phyloP scores from a whole-genome alignment of 2,113 vertebrate genomes.

The Myotis yumanensis region DNA sequence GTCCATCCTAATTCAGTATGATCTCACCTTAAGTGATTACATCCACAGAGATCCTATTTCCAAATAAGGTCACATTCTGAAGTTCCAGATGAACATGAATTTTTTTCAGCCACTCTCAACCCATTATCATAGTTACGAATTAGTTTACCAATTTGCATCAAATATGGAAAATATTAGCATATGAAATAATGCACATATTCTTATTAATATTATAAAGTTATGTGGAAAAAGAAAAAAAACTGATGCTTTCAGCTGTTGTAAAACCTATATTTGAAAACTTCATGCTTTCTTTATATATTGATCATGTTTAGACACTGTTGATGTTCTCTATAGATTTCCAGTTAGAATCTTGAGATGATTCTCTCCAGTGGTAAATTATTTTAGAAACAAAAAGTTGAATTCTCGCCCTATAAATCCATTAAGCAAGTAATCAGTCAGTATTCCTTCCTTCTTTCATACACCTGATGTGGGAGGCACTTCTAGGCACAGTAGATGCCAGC shows the following conservation, averaged over 20 bases:
- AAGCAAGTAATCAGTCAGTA: not conserved
- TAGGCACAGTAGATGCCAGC: not conserved
- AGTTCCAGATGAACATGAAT: not conserved
- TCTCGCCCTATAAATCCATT: not conserved
- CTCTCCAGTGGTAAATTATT: not conserved
- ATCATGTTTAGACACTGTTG: not conserved
- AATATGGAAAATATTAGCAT: not conserved
- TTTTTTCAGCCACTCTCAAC: not conserved
- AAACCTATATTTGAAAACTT: not conserved
- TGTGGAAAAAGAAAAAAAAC: not conserved
- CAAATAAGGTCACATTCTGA: not conserved
- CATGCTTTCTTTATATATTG: not conserved
- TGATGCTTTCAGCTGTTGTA: not conserved
- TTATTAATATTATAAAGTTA: conserved; percentile 3
- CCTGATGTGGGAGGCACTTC: not conserved
- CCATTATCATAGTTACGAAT: not conserved
- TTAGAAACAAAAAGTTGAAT: not conserved
- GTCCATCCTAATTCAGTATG: not conserved
- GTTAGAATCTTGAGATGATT: not conserved
- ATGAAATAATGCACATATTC: not conserved
- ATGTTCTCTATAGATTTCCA: not conserved
- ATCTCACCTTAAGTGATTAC: not conserved
- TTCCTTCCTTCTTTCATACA: not conserved
- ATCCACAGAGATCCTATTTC: not conserved
- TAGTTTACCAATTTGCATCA: not conserved